These are phyloP conservation scores for Microplitis mediator DNA, from an alignment of 1,140 invertebrate genomes.

Conservation along the genomic window DNA sequence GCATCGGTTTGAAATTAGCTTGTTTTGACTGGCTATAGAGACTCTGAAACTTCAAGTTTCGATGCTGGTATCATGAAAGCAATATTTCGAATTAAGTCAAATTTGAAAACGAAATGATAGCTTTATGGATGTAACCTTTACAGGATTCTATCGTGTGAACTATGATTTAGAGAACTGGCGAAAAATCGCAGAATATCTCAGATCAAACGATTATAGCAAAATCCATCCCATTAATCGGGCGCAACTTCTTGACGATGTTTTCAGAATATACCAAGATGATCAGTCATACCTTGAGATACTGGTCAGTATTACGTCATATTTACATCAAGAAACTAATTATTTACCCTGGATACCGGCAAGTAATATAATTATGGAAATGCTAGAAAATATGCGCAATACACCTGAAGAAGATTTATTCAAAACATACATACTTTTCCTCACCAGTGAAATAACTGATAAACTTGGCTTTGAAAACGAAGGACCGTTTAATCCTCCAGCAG, in stretches of 20 bases:
- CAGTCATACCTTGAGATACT: background rate
- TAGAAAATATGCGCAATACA: background rate
- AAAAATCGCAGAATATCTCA: background rate
- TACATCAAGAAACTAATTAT: slow-evolving; percentile 11
- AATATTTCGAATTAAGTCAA: too few relatives aligned
- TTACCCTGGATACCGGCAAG: background rate
- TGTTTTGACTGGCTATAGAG: too few relatives aligned
- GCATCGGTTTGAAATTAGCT: too few relatives aligned
- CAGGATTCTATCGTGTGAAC: background rate
- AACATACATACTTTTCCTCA: background rate
- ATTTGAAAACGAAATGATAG: background rate
- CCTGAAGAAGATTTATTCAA: background rate
- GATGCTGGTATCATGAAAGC: too few relatives aligned
- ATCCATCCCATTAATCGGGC: background rate
- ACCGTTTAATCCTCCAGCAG: background rate
- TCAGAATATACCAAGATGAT: background rate
- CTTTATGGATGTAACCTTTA: background rate
- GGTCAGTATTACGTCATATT: background rate
- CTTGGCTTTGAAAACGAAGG: background rate
- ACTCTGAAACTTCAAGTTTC: too few relatives aligned
- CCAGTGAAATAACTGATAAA: background rate
- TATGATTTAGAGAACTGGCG: slow-evolving; percentile 6
- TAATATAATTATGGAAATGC: background rate
- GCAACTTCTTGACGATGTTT: background rate
- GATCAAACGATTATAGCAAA: background rate